Conservation (phyloP, 1,140 invertebrate species). For the Ctenoplectra terminalis region DNA sequence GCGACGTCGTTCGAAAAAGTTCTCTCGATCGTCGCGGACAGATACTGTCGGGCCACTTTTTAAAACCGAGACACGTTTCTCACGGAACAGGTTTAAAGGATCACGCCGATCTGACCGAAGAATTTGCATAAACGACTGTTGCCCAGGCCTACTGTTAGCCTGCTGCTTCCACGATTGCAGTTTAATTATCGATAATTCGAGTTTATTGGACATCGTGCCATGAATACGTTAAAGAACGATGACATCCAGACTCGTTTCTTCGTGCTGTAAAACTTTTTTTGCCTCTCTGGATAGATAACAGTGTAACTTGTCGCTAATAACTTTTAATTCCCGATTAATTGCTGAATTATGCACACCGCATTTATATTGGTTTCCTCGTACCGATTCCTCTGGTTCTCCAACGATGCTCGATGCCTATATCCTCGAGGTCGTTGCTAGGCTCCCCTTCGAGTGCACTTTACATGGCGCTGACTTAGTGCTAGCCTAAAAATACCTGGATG, state of each 20-base stretch:
- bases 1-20: slow-evolving; percentile 29
- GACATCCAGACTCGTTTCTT: not conserved
- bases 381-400: not conserved
- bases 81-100: slow-evolving; percentile 41
- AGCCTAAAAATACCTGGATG: slow-evolving; percentile 50
- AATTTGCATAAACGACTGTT: slow-evolving; percentile 45
- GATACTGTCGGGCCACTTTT: slow-evolving; percentile 24
- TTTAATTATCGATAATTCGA: slow-evolving; percentile 53
- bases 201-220: not conserved
- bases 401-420: not conserved
- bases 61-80: slow-evolving; percentile 24
- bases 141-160: not conserved
- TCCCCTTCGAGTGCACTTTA: slow-evolving; percentile 24
- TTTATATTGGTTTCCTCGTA: not conserved
- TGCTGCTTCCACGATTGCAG: slow-evolving; percentile 14
- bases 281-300: not conserved
- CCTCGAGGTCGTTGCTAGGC: slow-evolving; percentile 16
- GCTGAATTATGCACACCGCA: not conserved
- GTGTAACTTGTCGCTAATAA: not conserved
- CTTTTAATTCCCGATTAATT: not conserved
- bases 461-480: slow-evolving; percentile 41
- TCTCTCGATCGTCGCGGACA: not conserved
- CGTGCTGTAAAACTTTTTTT: not conserved
- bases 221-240: slow-evolving; percentile 2
- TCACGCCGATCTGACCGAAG: not conserved